Base-by-base conservation (phyloP, 1,140 invertebrate species). In the Camponotus floridanus region DNA sequence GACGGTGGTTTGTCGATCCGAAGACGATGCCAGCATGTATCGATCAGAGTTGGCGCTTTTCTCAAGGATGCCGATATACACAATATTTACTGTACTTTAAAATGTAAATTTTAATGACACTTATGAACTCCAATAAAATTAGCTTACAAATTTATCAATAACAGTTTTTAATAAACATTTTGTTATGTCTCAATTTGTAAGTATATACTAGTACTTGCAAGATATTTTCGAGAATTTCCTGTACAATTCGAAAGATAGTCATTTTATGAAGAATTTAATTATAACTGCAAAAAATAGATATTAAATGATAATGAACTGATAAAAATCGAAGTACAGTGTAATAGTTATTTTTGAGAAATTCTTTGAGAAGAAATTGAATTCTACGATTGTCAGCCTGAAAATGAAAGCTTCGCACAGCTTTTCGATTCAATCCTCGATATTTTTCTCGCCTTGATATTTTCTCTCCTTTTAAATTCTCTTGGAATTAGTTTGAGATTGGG, bases 21-120 rank as follows among this genome's bases (percentile, higher is more conserved):
- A 13, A n/a, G 67, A 15, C 31, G 42, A 55, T 62, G 36, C 33
- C 51, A 11, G 51, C 36, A 42, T 83, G 39, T 74, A 74, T 83
- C 68, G 79, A 83, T 83, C 59, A 59, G 39, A 36, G 36, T 45
- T 51, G 83, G 42, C 15, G 71, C 68, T 67, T 45, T 67, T 59
- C 42, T 68, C 71, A 70, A n/a, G 31, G 33, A 57, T 83, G 68
- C 36, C 45, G 55, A 31, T 45, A 18, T 51, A 48, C 31, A 61
- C 13, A 61, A 57, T 48, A 51, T 85, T 87, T 85, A 78, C 62
- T 42, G 73, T 42, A 67, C 73, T 76, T 78, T 78, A 67, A 78
- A 76, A 61, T 33, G 73, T 78, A 78, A 85, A 85, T 45, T 85
- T 85, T 85, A 85, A 85, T 78, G 59, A 85, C 15, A 45, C 39